Evolutionary conservation across 2,888 invertebrate genomes (phyloP).

Genomic region (Andrena hattorfiana): DNA sequence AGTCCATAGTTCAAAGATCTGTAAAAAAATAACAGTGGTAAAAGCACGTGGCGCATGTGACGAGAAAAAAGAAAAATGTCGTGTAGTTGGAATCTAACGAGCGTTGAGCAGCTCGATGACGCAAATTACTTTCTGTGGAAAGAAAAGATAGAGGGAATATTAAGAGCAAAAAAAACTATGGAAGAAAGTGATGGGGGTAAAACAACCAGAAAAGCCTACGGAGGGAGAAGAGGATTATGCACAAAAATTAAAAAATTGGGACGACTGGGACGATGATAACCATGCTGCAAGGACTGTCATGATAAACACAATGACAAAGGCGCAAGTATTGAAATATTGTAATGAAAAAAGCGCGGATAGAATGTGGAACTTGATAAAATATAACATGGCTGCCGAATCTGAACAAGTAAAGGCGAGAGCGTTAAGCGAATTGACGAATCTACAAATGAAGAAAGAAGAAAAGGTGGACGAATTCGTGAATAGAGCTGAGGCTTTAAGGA

Average conservation of each 20-base stretch:
- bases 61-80: no score
- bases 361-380: slow-evolving; percentile 32
- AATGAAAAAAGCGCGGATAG: slow-evolving; percentile 27
- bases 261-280: slow-evolving; percentile 27
- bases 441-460: slow-evolving; percentile 15
- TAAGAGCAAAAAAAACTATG: slow-evolving; percentile 24
- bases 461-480: slow-evolving; percentile 18
- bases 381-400: slow-evolving; percentile 37
- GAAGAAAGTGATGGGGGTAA: slow-evolving; percentile 32
- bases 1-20: no score
- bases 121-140: slow-evolving; percentile 34
- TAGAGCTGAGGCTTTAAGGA: slow-evolving; percentile 23
- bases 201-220: background rate
- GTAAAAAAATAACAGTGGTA: no score
- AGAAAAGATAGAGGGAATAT: slow-evolving; percentile 34
- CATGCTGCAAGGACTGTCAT: slow-evolving; percentile 18
- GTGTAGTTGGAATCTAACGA: slow-evolving; percentile 16
- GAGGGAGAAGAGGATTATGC: background rate
- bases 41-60: no score
- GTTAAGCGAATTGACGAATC: slow-evolving; percentile 26
- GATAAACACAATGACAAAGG: slow-evolving; percentile 34
- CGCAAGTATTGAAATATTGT: slow-evolving; percentile 25
- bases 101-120: slow-evolving; percentile 25
- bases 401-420: slow-evolving; percentile 31
- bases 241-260: background rate